Evolutionary conservation across 2,113 vertebrate genomes (phyloP), one percentile per base, ranked within the genome.

Genomic region (Verasper variegatus): DNA sequence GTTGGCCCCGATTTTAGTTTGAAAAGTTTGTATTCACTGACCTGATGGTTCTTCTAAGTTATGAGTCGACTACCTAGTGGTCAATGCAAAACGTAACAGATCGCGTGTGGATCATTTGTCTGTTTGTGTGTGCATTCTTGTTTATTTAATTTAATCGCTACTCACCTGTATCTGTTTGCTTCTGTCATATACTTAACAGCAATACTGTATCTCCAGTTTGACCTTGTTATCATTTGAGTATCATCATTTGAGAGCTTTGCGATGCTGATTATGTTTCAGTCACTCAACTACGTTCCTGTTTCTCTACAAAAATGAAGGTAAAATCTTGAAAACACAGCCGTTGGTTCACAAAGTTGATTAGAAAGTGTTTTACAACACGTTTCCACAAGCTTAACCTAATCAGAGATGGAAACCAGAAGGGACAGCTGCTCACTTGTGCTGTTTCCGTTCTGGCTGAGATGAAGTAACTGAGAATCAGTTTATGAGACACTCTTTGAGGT

Each of bases 121-220:
- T 42, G 40, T 42, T 12, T 12, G 2, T 42, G 20, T 63, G 12
- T 71, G 21, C 18, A 18, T 52, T 7, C 20, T 8, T 35, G 6
- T 12, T 14, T 15, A 11, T 76, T 67, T 73, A 61, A 60, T 80
- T 76, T 7, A 10, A 62, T 0, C 1, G 51, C n/a, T 18, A 54
- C n/a, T 52, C 49, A 57, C 27, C 24, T 52, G 18, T 40, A 12
- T 57, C 8, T 71, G 24, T 17, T 31, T 37, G 54, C 58, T 73
- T 47, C 20, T 47, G 27, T 24, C 5, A 61, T 54, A 21, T 24
- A n/a, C 15, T 3, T 6, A 2, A 74, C n/a, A 31, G 47, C 5
- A 1, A 18, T 42, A 65, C 37, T 13, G 45, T n/a, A 62, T 6
- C 5, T n/a, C 6, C 1, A 52, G 23, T 56, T 64, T 31, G 31